Evolutionary conservation across 1,140 invertebrate genomes (phyloP), one percentile per base, ranked within the genome.

Genomic region (Augochlora pura): DNA sequence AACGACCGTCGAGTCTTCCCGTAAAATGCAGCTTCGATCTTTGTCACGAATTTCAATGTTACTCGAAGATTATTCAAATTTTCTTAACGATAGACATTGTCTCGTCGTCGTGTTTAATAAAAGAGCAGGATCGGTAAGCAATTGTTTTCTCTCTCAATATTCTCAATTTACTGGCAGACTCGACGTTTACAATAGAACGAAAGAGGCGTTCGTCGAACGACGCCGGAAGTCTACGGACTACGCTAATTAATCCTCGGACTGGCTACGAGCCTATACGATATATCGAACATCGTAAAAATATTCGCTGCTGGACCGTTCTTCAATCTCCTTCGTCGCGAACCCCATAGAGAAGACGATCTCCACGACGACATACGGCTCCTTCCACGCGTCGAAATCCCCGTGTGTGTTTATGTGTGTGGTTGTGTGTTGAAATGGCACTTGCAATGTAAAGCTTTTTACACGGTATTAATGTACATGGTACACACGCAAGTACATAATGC

Each of bases 361-460:
- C 46, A 38, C 52, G 46, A 23, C 39, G 49, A 2, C 49, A 39
- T 25, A 32, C 32, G 32, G 63, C 42, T 46, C 46, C 42, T 25
- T 25, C 25, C 65, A 64, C 23, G 60, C 52, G 16, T 62, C 52
- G 59, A 84, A 52, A 9, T 59, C 68, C 54, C 69, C 73, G 64
- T 54, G 42, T 46, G 42, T 46, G 8, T n/a, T 21, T 57, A 57
- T 8, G 54, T 57, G 54, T 67, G 27, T 32, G 14, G 14, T 52
- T 16, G 14, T 16, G 14, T 16, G 64, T 69, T 83, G 46, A 84
- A n/a, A 85, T 85, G 83, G 83, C 83, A 85, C 83, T 85, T 77
- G 71, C 57, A 76, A 38, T 84, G 39, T 80, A 80, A 84, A 84
- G 83, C 82, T 84, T 32, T 70, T 32, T 70, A 80, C 67, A 38